Base-by-base conservation (phyloP, 2,113 vertebrate genomes). In the Gallinago paraguaiae region DNA sequence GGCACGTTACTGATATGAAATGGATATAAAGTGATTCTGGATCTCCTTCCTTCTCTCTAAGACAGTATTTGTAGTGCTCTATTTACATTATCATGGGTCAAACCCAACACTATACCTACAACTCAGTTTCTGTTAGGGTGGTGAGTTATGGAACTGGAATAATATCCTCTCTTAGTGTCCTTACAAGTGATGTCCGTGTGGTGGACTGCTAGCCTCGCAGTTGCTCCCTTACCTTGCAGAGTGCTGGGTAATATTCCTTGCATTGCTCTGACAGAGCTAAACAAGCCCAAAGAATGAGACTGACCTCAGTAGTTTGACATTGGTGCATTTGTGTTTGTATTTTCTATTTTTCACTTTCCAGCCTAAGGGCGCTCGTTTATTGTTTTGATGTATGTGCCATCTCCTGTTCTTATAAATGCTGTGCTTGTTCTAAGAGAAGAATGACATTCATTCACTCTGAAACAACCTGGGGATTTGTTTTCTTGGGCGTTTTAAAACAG, bases 401-500 rank as follows among this genome's bases (percentile, higher is more conserved):
- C 10, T 33, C 51, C 30, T 81, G 5, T 57, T 63, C n/a, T 75
- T 92, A 69, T 12, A 84, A 92, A 56, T 41, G 45, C 65, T 59
- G 33, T 51, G 19, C 45, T 59, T 64, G 19, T 61, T 92, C 45
- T n/a, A 63, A 48, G 54, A 92, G 35, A 50, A 79, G 69, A 37
- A 24, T 69, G 80, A 41, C 41, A 12, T 78, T 83, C 43, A 48
- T 61, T 88, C 43, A 28, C 28, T 89, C 50, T 82, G 78, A 59
- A 91, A 79, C 24, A 74, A 81, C 65, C 48, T 50, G 83, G 53
- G 15, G 45, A 83, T 93, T 96, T 93, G 71, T 94, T 96, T 94
- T 90, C 88, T 56, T 82, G 69, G 88, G 39, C 0, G 0, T 33
- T 91, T 43, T 75, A 63, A 91, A 88, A 41, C 48, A 79, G 61